A percentile compares a stretch with the other conserved stretches of the same genome.
Evolutionary conservation across 2,797 vertebrate genomes (phyloP).

Genomic region (Rhadinocentrus ornatus): DNA sequence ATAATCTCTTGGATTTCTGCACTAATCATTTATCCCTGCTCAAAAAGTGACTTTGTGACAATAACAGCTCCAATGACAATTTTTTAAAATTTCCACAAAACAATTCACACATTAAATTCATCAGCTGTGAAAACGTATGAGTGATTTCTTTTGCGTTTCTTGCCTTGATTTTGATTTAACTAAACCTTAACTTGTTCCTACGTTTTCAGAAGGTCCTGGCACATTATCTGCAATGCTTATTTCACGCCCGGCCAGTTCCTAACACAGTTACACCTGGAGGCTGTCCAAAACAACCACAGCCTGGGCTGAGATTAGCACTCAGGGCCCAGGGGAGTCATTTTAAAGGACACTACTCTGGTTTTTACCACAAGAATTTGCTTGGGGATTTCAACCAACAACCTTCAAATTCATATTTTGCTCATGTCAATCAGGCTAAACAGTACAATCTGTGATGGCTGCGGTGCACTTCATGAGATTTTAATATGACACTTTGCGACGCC

Average conservation of each 20-base stretch:
- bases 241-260: conserved; percentile 32
- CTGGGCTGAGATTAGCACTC: conserved; percentile 40
- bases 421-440: conserved; percentile 29
- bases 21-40: too few species aligned
- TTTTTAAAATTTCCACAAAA: too few species aligned
- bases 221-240: conserved; percentile 29
- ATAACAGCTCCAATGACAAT: too few species aligned
- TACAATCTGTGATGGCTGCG: conserved; percentile 46
- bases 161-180: not conserved
- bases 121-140: not conserved
- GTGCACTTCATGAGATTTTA: conserved; percentile 34
- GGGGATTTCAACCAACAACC: conserved; percentile 46
- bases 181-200: conserved; percentile 14
- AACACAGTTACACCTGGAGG: conserved; percentile 33
- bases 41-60: too few species aligned
- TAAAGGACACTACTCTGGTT: conserved; percentile 37
- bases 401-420: conserved; percentile 35
- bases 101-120: too few species aligned
- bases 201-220: conserved; percentile 5
- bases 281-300: conserved; percentile 31
- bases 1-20: too few species aligned
- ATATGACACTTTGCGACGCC: conserved; percentile 44
- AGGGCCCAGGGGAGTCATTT: conserved; percentile 23
- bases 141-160: conserved; percentile 1
- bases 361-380: conserved; percentile 35